These are phyloP conservation scores for Andrena praecox DNA, from an alignment of 2,888 invertebrate species.

Conservation along the genomic window DNA sequence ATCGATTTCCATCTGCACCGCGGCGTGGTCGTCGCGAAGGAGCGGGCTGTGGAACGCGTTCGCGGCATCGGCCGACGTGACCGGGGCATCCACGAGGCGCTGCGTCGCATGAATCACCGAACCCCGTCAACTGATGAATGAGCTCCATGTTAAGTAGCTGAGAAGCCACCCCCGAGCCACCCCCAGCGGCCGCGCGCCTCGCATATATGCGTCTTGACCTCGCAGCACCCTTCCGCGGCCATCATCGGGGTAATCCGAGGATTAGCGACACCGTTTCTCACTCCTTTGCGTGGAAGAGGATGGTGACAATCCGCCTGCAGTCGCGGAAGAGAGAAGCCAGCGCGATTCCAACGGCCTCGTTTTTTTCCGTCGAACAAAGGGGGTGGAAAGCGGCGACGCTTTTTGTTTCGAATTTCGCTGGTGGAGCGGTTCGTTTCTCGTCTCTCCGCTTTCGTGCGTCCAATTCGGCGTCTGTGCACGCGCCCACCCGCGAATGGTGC, in stretches of 20 bases:
- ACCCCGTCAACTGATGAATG: constrained; percentile 58
- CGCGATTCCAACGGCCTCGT: neutral
- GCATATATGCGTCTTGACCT: constrained; percentile 53
- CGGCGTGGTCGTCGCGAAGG: constrained; percentile 17
- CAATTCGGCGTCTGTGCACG: neutral
- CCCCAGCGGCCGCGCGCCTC: constrained; percentile 19
- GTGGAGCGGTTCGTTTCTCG: neutral
- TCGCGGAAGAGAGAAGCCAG: neutral
- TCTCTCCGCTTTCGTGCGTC: neutral
- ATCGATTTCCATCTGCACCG: constrained; percentile 14
- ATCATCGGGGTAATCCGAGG: constrained; percentile 22
- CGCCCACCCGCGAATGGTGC: neutral
- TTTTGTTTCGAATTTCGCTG: constrained; percentile 15
- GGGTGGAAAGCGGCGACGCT: constrained; percentile 4
- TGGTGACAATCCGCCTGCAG: neutral
- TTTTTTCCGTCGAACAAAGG: constrained; percentile 17
- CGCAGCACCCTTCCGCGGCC: constrained; percentile 16
- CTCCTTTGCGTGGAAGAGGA: neutral
- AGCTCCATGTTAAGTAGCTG: constrained; percentile 44
- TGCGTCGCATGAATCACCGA: constrained; percentile 59
- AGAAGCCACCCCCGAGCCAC: constrained; percentile 16
- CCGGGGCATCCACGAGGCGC: neutral
- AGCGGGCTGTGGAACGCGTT: constrained; percentile 28
- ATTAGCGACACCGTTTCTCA: constrained; percentile 20
- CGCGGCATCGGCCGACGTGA: constrained; percentile 29